A percentile compares a stretch with the other conserved stretches of the same genome.
Conservation (phyloP, 1,140 invertebrate species). For the Nymphalis io region DNA sequence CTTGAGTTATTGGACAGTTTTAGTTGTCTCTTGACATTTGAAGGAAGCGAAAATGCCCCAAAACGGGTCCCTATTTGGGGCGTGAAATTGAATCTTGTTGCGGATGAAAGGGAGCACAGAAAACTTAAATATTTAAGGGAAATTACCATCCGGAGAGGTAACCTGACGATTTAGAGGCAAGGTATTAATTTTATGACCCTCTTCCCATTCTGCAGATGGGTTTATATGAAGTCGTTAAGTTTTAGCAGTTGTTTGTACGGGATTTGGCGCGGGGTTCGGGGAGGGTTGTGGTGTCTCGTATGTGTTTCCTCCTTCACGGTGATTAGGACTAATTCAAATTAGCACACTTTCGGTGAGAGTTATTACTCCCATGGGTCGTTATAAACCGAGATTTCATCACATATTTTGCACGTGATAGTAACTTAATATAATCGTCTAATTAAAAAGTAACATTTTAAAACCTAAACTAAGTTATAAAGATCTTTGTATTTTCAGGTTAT, state of each 20-base stretch:
- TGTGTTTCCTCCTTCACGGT: constrained; percentile 13
- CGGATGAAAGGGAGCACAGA: constrained; percentile 67
- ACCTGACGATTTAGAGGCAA: constrained; percentile 64
- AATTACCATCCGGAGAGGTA: constrained; percentile 66
- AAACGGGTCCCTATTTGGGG: constrained; percentile 71
- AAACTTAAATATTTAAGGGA: constrained; percentile 79
- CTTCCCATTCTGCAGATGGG: constrained; percentile 59
- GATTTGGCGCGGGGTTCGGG: constrained; percentile 48
- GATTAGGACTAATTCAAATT: constrained; percentile 27
- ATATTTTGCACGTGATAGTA: not conserved
- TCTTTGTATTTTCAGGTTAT: too few species aligned
- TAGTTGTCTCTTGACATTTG: constrained; percentile 71
- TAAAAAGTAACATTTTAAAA: too few species aligned
- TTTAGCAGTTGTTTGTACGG: constrained; percentile 66
- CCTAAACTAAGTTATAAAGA: too few species aligned
- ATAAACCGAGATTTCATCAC: constrained; percentile 45
- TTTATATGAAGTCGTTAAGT: constrained; percentile 73
- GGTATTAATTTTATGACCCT: constrained; percentile 77
- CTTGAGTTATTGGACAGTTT: constrained; percentile 59
- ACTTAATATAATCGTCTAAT: too few species aligned
- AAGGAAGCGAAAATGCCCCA: constrained; percentile 64
- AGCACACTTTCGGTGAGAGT: constrained; percentile 22
- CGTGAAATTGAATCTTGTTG: constrained; percentile 80
- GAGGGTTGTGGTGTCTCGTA: constrained; percentile 24
- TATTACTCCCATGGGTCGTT: constrained; percentile 19